These are phyloP conservation scores for Anseranas semipalmata DNA, from an alignment of 2,113 vertebrate species.

Conservation along the genomic window DNA sequence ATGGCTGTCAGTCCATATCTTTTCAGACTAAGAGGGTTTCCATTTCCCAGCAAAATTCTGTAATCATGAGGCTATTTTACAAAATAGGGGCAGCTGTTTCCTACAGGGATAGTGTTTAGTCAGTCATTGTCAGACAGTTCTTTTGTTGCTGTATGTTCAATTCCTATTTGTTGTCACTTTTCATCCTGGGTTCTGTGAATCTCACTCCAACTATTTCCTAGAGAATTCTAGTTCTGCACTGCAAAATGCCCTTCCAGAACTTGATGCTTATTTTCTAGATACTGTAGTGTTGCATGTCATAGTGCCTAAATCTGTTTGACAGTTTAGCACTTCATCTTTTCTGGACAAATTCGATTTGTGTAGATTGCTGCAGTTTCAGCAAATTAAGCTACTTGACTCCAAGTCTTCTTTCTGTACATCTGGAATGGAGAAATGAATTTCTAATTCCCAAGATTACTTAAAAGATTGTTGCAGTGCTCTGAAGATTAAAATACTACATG, in stretches of 20 bases:
- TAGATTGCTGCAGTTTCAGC: neutral
- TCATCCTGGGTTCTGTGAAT: neutral
- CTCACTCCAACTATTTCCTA: neutral
- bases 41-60: neutral
- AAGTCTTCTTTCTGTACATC: neutral
- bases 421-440: neutral
- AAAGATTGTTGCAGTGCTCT: neutral
- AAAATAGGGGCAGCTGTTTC: neutral
- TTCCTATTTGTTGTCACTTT: neutral
- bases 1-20: neutral
- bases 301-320: neutral
- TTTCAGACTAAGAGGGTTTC: neutral
- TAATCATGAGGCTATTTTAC: neutral
- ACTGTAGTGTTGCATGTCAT: neutral
- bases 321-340: neutral
- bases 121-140: neutral
- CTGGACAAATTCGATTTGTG: neutral
- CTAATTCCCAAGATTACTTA: neutral
- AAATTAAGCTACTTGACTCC: neutral
- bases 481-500: neutral
- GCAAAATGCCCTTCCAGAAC: neutral
- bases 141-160: neutral
- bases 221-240: neutral
- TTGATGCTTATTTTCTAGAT: neutral
- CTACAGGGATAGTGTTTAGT: neutral